Conservation (phyloP, 2,888 invertebrate genomes). For the Drosophila trichaetosa region DNA sequence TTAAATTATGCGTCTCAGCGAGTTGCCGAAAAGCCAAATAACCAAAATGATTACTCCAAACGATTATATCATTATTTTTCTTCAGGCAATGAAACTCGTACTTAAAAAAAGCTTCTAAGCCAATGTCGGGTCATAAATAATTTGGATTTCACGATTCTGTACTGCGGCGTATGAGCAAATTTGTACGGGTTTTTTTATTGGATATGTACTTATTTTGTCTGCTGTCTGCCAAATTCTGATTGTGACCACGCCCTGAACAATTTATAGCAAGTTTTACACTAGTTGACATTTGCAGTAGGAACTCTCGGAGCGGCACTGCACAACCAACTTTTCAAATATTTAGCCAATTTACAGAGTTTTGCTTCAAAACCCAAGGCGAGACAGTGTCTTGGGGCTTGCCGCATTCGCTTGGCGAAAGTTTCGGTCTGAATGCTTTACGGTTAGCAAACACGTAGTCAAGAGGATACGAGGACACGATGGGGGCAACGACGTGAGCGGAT, state of each 20-base stretch:
- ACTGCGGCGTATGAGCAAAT: constrained; percentile 52
- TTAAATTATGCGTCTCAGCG: constrained; percentile 70
- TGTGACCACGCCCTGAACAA: constrained; percentile 42
- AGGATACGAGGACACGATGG: not conserved
- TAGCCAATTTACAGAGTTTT: constrained; percentile 62
- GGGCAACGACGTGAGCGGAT: not conserved
- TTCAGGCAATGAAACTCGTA: constrained; percentile 9
- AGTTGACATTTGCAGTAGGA: constrained; percentile 59
- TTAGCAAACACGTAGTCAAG: constrained; percentile 51
- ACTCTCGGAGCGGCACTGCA: constrained; percentile 33
- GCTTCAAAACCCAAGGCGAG: constrained; percentile 41
- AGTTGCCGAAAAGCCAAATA: constrained; percentile 29
- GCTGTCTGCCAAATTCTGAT: constrained; percentile 32
- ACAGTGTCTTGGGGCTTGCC: constrained; percentile 68
- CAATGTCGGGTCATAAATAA: constrained; percentile 58
- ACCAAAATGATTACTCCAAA: constrained; percentile 37
- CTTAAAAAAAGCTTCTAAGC: constrained; percentile 42
- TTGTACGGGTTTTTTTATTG: not conserved
- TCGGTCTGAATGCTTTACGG: constrained; percentile 50
- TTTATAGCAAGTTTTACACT: constrained; percentile 48
- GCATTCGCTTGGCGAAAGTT: constrained; percentile 53
- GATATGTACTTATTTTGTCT: constrained; percentile 7
- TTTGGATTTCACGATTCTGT: constrained; percentile 53
- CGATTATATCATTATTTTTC: constrained; percentile 38
- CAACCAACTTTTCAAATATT: constrained; percentile 79